These are phyloP conservation scores for Alcis repandata DNA, from an alignment of 2,888 invertebrate species.

Conservation along the genomic window DNA sequence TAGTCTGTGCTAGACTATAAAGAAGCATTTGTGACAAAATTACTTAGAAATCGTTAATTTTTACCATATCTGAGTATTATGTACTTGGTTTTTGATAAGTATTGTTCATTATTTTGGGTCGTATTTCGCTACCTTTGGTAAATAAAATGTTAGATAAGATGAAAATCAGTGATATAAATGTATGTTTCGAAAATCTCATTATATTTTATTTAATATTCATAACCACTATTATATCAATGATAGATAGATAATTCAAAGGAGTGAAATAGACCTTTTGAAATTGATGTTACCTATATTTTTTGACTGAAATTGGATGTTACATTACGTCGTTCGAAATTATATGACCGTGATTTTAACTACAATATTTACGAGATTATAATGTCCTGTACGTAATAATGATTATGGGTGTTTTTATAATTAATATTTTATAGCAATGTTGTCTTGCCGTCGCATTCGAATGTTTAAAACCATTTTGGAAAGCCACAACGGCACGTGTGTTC, in stretches of 20 bases:
- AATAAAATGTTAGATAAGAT: constrained; percentile 42
- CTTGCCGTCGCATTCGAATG: constrained; percentile 40
- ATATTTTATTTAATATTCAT: constrained; percentile 33
- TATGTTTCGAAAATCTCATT: constrained; percentile 34
- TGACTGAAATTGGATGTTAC: constrained; percentile 46
- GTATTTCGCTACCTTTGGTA: constrained; percentile 49
- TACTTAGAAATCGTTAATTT: constrained; percentile 54
- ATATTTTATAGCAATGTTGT: constrained; percentile 42
- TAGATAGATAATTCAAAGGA: constrained; percentile 31
- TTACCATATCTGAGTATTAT: constrained; percentile 56
- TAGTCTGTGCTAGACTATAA: constrained; percentile 80
- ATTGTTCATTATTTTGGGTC: constrained; percentile 53
- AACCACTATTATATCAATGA: constrained; percentile 30
- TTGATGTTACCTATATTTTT: constrained; percentile 47
- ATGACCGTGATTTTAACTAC: constrained; percentile 55
- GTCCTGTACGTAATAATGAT: constrained; percentile 45
- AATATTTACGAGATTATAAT: constrained; percentile 57
- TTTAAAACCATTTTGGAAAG: constrained; percentile 38
- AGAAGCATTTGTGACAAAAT: constrained; percentile 66
- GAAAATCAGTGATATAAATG: constrained; percentile 37
- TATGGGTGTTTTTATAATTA: constrained; percentile 49
- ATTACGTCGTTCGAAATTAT: constrained; percentile 50
- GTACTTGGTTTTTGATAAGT: constrained; percentile 56
- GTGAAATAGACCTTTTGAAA: constrained; percentile 41
- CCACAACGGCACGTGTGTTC: constrained; percentile 33